Conservation (phyloP, 2,888 invertebrate species). For the Strigamia maritima region DNA sequence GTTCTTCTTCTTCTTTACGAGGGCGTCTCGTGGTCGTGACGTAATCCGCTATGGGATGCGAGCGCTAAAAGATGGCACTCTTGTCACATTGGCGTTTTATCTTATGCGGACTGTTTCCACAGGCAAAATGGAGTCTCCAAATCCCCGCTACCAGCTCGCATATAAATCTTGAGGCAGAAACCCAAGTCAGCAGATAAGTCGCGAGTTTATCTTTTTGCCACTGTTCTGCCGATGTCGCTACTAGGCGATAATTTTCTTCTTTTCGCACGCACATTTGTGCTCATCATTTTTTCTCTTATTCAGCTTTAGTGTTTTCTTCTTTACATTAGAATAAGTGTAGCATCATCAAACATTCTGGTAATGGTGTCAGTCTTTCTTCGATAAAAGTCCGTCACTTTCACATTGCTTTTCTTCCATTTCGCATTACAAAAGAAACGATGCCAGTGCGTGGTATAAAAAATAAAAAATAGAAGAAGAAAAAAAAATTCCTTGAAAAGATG, state of each 20-base stretch:
- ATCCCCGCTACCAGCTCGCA: neutral
- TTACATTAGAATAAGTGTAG: neutral
- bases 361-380: constrained; percentile 6
- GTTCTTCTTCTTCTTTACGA: constrained; percentile 10
- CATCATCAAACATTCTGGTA: neutral
- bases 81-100: constrained; percentile 23
- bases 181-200: constrained; percentile 19
- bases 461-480: neutral
- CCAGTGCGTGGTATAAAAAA: neutral
- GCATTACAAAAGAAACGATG: neutral
- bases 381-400: neutral
- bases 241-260: neutral
- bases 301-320: neutral
- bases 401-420: constrained; percentile 15
- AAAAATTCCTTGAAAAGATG: neutral
- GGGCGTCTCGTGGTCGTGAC: constrained; percentile 1
- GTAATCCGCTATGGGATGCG: constrained; percentile 1
- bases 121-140: constrained; percentile 23
- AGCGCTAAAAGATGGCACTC: constrained; percentile 18
- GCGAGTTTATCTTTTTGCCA: constrained; percentile 19
- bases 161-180: constrained; percentile 16
- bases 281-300: neutral
- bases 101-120: constrained; percentile 22
- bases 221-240: neutral
- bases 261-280: neutral